Conservation (phyloP, 2,888 invertebrate species). For the Dorcus hopei region DNA sequence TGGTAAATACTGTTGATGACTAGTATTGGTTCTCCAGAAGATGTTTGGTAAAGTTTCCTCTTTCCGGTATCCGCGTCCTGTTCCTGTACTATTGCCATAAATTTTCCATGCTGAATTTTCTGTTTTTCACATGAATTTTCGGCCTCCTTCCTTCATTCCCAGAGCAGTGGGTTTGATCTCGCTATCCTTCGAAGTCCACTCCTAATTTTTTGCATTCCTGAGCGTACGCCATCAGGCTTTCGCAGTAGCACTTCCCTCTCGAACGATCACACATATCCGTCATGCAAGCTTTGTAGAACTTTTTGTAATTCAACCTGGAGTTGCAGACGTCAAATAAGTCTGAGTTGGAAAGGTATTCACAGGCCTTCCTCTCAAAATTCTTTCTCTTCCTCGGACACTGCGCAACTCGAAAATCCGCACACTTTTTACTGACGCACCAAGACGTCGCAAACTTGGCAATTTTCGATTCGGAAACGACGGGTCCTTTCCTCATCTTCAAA, state of each 20-base stretch:
- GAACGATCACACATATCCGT: slow-evolving; percentile 86
- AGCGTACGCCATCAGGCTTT: slow-evolving; percentile 84
- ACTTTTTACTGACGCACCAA: slow-evolving; percentile 86
- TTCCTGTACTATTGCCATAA: neutral
- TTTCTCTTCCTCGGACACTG: slow-evolving; percentile 44
- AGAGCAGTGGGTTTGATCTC: slow-evolving; percentile 42
- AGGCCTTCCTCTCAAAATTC: slow-evolving; percentile 38
- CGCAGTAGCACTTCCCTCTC: slow-evolving; percentile 78
- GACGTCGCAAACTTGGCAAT: slow-evolving; percentile 76
- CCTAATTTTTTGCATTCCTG: slow-evolving; percentile 81
- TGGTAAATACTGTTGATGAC: slow-evolving; percentile 32
- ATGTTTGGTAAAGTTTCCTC: neutral
- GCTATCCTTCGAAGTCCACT: slow-evolving; percentile 70
- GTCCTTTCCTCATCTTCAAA: slow-evolving; percentile 65
- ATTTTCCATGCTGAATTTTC: neutral
- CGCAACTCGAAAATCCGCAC: slow-evolving; percentile 50
- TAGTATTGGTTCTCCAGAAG: slow-evolving; percentile 25
- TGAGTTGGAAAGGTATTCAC: slow-evolving; percentile 43
- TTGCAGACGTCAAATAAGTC: slow-evolving; percentile 73
- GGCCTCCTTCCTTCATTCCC: slow-evolving; percentile 9
- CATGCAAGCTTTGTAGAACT: slow-evolving; percentile 83
- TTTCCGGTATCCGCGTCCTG: slow-evolving; percentile 16
- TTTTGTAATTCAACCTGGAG: slow-evolving; percentile 72
- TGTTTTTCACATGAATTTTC: slow-evolving; percentile 6
- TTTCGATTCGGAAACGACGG: slow-evolving; percentile 61